Conservation (phyloP, 2,888 invertebrate genomes). For the Stenodema calcarata region DNA sequence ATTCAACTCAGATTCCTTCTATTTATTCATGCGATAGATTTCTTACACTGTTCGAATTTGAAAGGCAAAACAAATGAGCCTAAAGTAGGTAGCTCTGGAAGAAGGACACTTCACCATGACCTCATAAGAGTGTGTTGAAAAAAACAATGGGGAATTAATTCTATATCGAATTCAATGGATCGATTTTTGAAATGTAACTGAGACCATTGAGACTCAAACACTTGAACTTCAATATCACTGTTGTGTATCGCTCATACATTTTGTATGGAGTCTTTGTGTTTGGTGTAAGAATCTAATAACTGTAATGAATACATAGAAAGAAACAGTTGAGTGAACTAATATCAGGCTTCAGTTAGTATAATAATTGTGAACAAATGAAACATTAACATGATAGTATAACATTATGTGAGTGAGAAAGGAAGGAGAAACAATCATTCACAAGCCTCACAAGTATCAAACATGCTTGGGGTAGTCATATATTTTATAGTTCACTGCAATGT, state of each 20-base stretch:
- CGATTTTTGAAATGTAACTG: background rate
- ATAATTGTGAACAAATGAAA: conserved; percentile 52
- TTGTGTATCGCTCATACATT: conserved; percentile 30
- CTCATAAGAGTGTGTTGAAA: background rate
- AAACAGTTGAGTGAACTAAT: conserved; percentile 45
- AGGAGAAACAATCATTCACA: conserved; percentile 53
- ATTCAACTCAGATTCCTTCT: conserved; percentile 50
- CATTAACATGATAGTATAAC: conserved; percentile 48
- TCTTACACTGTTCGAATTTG: conserved; percentile 49
- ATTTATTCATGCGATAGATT: conserved; percentile 52
- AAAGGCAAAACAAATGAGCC: background rate
- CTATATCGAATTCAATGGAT: background rate
- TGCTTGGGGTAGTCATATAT: conserved; percentile 41
- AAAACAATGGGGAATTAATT: background rate
- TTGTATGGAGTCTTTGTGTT: conserved; percentile 23
- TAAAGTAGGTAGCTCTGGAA: background rate
- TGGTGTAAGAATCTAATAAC: conserved; percentile 52
- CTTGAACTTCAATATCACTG: background rate
- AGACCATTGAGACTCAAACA: background rate
- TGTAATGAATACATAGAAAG: conserved; percentile 54
- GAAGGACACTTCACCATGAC: background rate
- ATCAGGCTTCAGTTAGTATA: conserved; percentile 49
- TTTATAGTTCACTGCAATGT: conserved; percentile 30
- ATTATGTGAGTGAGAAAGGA: conserved; percentile 48
- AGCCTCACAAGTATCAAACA: conserved; percentile 49